Base-by-base conservation (phyloP, 2,888 invertebrate species). In the Hermodice carunculata region DNA sequence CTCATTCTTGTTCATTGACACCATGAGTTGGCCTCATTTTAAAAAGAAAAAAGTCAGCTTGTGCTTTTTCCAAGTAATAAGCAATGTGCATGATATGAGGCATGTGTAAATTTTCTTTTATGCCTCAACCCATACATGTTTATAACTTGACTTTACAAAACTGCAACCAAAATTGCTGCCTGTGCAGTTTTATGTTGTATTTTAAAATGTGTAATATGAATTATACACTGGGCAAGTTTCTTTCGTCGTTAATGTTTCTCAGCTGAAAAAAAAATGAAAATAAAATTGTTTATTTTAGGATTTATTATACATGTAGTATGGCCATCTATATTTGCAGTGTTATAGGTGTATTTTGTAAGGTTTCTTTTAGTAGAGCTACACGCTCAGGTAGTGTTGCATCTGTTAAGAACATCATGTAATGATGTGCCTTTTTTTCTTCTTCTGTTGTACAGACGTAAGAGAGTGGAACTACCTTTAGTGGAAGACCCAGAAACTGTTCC, bases 381-480 rank as follows among this genome's bases (percentile, higher is more conserved):
- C 22, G 57, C 65, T 40, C 62, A 60, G 32, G 34, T 65, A 24
- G 22, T 44, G 46, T 32, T 67, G 19, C 70, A 48, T 17, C n/a
- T n/a, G n/a, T n/a, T n/a, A n/a, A n/a, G n/a, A n/a, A n/a, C n/a
- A n/a, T n/a, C n/a, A n/a, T n/a, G n/a, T n/a, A n/a, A n/a, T n/a
- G n/a, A n/a, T n/a, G n/a, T n/a, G n/a, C n/a, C 31, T 14, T 31
- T 32, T 59, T 63, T 26, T 42, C 49, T 51, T 42, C 58, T 51
- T 66, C 5, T n/a, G 6, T 19, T 3, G 69, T 76, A 52, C 74
- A 82, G 81, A 51, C 83, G 87, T 62, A 81, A 88, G n/a, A 88
- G 89, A 66, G 83, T 90, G 42, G 83, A 85, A 57, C 78, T 90
- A 52, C 90, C 90, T 8, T 84, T 86, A 61, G 86, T 87, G 43